Evolutionary conservation across 2,113 vertebrate species (phyloP).

Genomic region (Tylochromis polylepis): DNA sequence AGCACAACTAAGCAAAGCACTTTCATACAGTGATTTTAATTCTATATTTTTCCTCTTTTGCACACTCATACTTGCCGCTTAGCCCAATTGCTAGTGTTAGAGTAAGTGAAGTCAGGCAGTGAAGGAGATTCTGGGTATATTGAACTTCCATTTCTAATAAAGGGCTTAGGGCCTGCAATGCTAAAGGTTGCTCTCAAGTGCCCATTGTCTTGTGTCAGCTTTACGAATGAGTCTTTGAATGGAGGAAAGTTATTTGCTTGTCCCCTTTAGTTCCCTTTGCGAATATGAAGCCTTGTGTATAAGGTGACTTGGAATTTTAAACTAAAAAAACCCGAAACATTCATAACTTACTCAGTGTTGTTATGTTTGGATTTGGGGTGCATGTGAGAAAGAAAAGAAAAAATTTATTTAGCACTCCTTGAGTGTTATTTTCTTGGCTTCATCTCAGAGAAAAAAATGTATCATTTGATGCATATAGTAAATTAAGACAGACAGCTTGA

Average conservation of each 20-base stretch:
- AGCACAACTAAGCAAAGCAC: not conserved
- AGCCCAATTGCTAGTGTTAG: not conserved
- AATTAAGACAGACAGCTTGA: not conserved
- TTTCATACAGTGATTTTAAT: not conserved
- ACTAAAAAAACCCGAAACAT: fast-evolving
- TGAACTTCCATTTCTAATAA: not conserved
- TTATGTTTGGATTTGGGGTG: not conserved
- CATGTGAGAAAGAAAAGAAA: not conserved
- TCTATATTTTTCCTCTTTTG: not conserved
- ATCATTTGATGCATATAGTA: not conserved
- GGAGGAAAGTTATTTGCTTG: not conserved
- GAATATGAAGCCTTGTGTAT: not conserved
- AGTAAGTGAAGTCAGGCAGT: too few species aligned
- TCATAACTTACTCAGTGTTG: not conserved
- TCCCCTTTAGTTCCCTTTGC: not conserved
- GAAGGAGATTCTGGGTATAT: not conserved
- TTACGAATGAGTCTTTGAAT: not conserved
- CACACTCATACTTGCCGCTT: not conserved
- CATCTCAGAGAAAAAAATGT: not conserved
- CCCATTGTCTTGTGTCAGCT: not conserved
- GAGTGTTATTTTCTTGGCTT: not conserved
- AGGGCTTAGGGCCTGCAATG: not conserved
- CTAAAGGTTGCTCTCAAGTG: not conserved
- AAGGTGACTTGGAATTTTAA: not conserved
- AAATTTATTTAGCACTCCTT: not conserved